Percentiles rank a stretch among this genome's conserved stretches.
Conservation (phyloP, 1,140 invertebrate genomes). For the Telenomus remus region DNA sequence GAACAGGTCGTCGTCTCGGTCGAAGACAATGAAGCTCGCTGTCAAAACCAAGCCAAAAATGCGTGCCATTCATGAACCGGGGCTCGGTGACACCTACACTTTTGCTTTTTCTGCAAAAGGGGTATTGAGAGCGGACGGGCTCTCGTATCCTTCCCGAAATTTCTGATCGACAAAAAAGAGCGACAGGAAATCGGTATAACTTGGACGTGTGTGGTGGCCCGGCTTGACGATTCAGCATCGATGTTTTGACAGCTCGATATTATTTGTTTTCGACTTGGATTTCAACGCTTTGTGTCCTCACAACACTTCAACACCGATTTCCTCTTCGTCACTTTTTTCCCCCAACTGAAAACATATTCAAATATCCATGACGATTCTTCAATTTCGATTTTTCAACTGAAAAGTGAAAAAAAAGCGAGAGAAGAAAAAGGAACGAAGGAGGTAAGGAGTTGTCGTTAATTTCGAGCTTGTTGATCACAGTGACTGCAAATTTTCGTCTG, state of each 20-base stretch:
- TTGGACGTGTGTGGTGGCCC: conserved; percentile 32
- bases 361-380: too few species aligned
- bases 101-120: conserved; percentile 47
- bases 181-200: conserved; percentile 43
- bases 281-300: background rate
- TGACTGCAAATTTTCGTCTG: too few species aligned
- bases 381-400: too few species aligned
- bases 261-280: conserved; percentile 19
- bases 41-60: conserved; percentile 71
- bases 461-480: too few species aligned
- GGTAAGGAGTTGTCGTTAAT: too few species aligned
- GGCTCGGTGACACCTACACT: conserved; percentile 59
- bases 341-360: background rate
- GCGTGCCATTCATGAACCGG: conserved; percentile 64
- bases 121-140: conserved; percentile 27
- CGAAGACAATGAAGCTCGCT: conserved; percentile 66
- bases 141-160: conserved; percentile 28
- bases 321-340: background rate
- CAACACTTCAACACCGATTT: conserved; percentile 1
- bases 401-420: too few species aligned
- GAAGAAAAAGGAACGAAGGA: too few species aligned
- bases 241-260: conserved; percentile 45
- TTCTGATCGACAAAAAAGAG: conserved; percentile 32
- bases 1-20: conserved; percentile 63
- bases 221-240: conserved; percentile 33